Base-by-base conservation (phyloP, 1,140 invertebrate species). In the Anagrus nilaparvatae region DNA sequence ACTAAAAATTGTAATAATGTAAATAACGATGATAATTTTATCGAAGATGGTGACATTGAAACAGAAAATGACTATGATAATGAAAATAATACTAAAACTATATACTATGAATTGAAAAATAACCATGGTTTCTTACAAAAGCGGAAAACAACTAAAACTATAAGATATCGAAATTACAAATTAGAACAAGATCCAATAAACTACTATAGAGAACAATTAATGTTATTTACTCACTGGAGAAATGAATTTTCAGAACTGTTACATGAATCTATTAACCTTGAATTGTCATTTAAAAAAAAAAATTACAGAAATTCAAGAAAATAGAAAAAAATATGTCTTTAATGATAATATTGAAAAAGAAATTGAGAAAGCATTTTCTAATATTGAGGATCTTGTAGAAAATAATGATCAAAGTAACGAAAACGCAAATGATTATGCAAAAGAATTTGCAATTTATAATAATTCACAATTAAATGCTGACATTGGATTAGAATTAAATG, bases 141-240 rank as follows among this genome's bases (percentile, higher is more conserved):
- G 20, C 35, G 10, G 19, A 31, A 40, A 16, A n/a, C 18, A 1
- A 12, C 1, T 10, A 40, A 40, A 40, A 40, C 30, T 3, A 40
- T 31, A 40, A 40, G 29, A 40, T 40, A 31, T 12, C 18, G 36
- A 23, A 38, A 38, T 38, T 38, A 38, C 18, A 38, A 18, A 25
- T 6, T 31, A 16, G 4, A 29, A 14, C 28, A 40, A 40, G 38
- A 40, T 13, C 17, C 28, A 40, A 9, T 6, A n/a, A 40, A 40
- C 14, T 40, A 19, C 30, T 40, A 40, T 16, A 40, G 28, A 31
- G 28, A 40, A 40, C 28, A 40, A 31, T 31, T 40, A 10, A 30
- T 40, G 38, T 19, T 40, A 8, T 31, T 40, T 24, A 31, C 20
- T 24, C 14, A 24, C 31, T 40, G 39, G 39, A 40, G 39, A 32